phyloP scores from a whole-genome alignment of 2,113 vertebrate genomes.

The Rhabdornis inornatus region DNA sequence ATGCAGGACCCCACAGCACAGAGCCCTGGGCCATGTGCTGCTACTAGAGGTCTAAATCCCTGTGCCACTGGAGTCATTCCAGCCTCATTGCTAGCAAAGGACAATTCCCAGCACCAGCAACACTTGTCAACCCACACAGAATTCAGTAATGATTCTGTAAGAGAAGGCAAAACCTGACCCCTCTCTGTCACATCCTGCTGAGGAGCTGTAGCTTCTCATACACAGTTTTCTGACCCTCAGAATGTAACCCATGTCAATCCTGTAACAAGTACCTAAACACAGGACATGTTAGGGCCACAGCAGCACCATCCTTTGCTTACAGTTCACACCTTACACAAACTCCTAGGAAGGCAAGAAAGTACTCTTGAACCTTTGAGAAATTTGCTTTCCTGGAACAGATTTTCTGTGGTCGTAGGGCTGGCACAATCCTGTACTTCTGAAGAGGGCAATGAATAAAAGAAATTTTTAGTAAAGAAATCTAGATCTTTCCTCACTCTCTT shows the following conservation, averaged over 20 bases:
- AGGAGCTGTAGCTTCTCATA: background rate
- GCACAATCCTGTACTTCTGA: background rate
- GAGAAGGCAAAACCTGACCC: background rate
- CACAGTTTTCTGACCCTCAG: background rate
- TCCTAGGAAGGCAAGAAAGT: background rate
- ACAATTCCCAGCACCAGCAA: background rate
- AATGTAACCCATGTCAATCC: background rate
- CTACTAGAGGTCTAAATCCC: background rate
- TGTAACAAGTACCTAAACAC: background rate
- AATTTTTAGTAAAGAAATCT: background rate
- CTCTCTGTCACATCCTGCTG: background rate
- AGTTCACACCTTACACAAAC: background rate
- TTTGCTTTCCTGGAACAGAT: background rate
- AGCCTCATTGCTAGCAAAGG: background rate
- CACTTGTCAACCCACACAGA: background rate
- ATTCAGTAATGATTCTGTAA: background rate
- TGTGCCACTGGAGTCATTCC: background rate
- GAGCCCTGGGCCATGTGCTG: background rate
- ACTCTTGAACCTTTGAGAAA: background rate
- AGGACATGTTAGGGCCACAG: background rate
- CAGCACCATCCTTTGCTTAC: background rate
- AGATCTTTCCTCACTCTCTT: background rate
- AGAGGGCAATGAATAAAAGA: background rate
- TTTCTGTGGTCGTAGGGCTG: background rate
- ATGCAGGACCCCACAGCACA: background rate